Percentiles rank a stretch among this genome's conserved stretches.
Conservation (phyloP, 2,888 invertebrate genomes). For the Julus scanicus region DNA sequence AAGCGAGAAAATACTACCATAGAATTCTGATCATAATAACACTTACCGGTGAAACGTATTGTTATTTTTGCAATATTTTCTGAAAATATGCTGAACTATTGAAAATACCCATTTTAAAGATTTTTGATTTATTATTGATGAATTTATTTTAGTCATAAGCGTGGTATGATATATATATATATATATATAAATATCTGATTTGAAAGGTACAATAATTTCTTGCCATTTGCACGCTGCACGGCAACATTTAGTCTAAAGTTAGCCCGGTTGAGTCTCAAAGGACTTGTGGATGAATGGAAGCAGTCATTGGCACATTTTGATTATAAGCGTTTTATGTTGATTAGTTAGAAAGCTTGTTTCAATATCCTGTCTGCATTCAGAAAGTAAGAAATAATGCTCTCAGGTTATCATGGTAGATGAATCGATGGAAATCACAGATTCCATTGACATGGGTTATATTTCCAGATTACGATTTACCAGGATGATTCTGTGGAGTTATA, state of each 20-base stretch:
- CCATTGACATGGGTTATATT: no score
- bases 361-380: background rate
- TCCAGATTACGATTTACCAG: no score
- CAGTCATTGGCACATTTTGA: background rate
- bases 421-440: no score
- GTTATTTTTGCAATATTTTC: background rate
- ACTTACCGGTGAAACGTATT: background rate
- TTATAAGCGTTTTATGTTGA: background rate
- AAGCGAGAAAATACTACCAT: background rate
- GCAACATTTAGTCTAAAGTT: background rate
- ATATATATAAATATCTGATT: no score
- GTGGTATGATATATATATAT: background rate
- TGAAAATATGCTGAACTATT: background rate
- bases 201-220: background rate
- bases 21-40: background rate
- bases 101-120: background rate
- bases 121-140: background rate
- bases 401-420: no score
- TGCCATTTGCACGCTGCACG: background rate
- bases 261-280: background rate
- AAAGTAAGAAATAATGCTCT: no score
- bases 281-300: background rate
- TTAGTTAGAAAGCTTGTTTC: background rate
- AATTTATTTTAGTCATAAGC: constrained; percentile 17
- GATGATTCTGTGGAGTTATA: no score